Base-by-base conservation (phyloP, 2,888 invertebrate genomes). In the Calameuta filiformis region DNA sequence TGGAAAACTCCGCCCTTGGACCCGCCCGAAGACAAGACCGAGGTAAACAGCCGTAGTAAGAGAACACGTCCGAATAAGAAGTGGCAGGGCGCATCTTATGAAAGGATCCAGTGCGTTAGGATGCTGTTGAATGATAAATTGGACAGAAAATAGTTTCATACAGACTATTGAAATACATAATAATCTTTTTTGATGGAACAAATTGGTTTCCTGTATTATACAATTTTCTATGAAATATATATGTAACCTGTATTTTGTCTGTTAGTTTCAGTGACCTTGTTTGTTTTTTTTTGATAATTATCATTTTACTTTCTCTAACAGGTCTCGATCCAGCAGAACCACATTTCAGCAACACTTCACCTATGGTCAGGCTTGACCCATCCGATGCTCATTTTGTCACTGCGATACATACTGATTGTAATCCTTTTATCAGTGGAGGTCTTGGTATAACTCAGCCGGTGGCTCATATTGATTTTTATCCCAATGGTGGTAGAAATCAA, bases 311-410 rank as follows among this genome's bases (percentile, higher is more conserved):
- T 69, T 69, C 83, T 82, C 68, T 56, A 56, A 56, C 85, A 92
- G 94, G 94, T 0, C 89, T 98, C 85, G 98, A 98, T 92, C 98
- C 98, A 0, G 98, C 98, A 0, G 97, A 97, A 81, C 98, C 98
- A 0, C 96, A 97, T 89, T 98, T 98, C 92, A 95, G 95, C 79
- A 95, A 96, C 86, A 96, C 97, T 0, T 95, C 95, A 69, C 94
- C 95, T 0, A 93, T 96, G 79, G 97, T 98, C 0, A 94, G 98
- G 0, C 92, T 98, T 74, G 98, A 98, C 89, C 94, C 95, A 4
- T 94, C 95, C 0, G 98, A 98, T 88, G 98, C 98, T 0, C 93
- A 94, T 80, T 98, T 96, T 89, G 98, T 98, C 1, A 98, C 98
- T 87, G 94, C 97, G 31, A 95, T 98, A 82, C 98, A 98, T 90